phyloP scores from a whole-genome alignment of 2,113 vertebrate genomes.

The Hystrix brachyura region DNA sequence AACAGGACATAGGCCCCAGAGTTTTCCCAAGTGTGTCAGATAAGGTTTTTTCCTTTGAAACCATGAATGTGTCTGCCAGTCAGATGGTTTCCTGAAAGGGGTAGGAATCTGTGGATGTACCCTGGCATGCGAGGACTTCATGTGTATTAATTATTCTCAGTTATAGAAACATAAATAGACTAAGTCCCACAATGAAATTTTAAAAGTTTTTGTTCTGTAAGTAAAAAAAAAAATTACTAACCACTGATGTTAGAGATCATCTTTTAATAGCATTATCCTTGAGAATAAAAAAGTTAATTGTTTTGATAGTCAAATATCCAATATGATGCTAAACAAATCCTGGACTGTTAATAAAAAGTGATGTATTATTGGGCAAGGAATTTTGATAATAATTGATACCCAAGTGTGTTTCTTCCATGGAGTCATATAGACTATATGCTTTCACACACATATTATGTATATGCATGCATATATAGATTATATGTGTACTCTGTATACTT shows the following conservation, averaged over 20 bases:
- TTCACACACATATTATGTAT: not conserved
- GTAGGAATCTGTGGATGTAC: slow-evolving; percentile 15
- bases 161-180: slow-evolving; percentile 65
- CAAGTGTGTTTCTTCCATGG: slow-evolving; percentile 62
- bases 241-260: slow-evolving; percentile 71
- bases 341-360: slow-evolving; percentile 79
- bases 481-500: not conserved
- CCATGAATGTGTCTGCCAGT: slow-evolving; percentile 47
- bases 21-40: slow-evolving; percentile 38
- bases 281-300: slow-evolving; percentile 63
- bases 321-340: slow-evolving; percentile 73
- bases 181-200: slow-evolving; percentile 71
- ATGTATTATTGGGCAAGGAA: slow-evolving; percentile 70
- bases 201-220: slow-evolving; percentile 65
- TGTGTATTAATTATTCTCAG: slow-evolving; percentile 61
- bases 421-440: slow-evolving; percentile 29
- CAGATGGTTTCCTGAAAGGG: slow-evolving; percentile 60
- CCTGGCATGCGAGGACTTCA: slow-evolving; percentile 31
- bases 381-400: slow-evolving; percentile 71
- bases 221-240: slow-evolving; percentile 71
- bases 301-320: slow-evolving; percentile 77
- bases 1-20: slow-evolving; percentile 33
- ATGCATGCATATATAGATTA: not conserved
- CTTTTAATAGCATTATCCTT: slow-evolving; percentile 66
- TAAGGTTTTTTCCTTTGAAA: slow-evolving; percentile 56